Base-by-base conservation (phyloP, 2,113 vertebrate genomes). In the Antigone vipio region DNA sequence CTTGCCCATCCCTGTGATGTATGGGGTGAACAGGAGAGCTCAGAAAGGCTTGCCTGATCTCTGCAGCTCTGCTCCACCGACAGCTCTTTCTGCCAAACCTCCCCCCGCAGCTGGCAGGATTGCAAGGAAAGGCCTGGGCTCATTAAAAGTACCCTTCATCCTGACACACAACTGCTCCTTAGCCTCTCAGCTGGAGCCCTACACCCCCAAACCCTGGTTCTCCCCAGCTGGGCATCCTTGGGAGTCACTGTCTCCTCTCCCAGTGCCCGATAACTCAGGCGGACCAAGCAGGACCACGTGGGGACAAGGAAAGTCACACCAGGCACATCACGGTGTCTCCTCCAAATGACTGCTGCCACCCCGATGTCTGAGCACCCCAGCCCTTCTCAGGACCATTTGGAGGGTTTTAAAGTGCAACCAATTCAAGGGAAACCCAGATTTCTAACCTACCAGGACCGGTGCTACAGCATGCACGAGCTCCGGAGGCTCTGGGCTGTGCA, bases 241-340 rank as follows among this genome's bases (percentile, higher is more conserved):
- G 27, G 21, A 52, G 24, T 15, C 24, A 1, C 34, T 27, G 55
- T 11, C 32, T 62, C 34, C 42, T 80, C 63, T 63, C 69, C 11
- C 30, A 35, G 14, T n/a, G 34, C 32, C 78, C 3, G 12, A 50
- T 7, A 71, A 68, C 38, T 56, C 83, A 49, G 44, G 45, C 0
- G 1, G 35, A 74, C 27, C 30, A 7, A 66, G 56, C 38, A 84
- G 55, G 64, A 74, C 56, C 40, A 42, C 53, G 9, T 16, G 42
- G 24, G 3, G 22, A 69, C 38, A 73, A 77, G 26, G 24, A 50
- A 81, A 78, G 71, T 73, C 63, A 75, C 5, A 11, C 12, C 44
- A 56, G 66, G 10, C 12, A 16, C 9, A 1, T 35, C 49, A 44
- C 0, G 0, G 7, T 10, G 42, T 56, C 68, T 73, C n/a, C 69